These are phyloP conservation scores for Platysteira castanea DNA, from an alignment of 2,113 vertebrate species.

Conservation along the genomic window DNA sequence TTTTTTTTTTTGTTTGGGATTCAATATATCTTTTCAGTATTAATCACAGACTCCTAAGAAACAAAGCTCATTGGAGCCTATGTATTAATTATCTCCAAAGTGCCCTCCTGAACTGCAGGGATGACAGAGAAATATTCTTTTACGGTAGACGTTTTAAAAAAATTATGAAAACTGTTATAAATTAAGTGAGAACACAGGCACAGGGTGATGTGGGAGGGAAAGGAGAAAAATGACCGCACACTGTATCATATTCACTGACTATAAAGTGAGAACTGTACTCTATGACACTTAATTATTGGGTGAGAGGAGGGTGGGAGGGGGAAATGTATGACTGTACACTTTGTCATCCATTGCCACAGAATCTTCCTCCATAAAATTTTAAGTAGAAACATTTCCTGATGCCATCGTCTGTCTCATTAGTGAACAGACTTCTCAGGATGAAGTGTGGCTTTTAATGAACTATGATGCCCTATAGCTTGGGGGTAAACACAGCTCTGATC, in stretches of 20 bases:
- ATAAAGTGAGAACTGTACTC: neutral
- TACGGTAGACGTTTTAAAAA: neutral
- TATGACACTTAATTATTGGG: neutral
- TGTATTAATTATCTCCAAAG: neutral
- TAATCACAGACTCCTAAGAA: neutral
- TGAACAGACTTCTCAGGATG: neutral
- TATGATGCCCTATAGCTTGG: neutral
- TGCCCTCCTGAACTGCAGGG: neutral
- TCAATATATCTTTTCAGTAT: neutral
- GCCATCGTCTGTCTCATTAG: neutral
- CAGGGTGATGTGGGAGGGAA: neutral
- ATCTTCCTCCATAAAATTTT: neutral
- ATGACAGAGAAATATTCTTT: neutral
- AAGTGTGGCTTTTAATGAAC: neutral
- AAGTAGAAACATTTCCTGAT: conserved; percentile 1
- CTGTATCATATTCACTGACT: neutral
- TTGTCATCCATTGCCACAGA: neutral
- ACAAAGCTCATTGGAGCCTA: neutral
- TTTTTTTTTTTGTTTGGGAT: neutral
- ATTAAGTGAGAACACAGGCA: neutral
- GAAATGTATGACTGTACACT: neutral
- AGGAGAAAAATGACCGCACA: neutral
- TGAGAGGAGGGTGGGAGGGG: neutral
- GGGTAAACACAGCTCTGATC: neutral
- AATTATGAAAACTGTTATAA: neutral